A percentile compares a stretch with the other conserved stretches of the same genome.
Conservation (phyloP, 2,888 invertebrate genomes). For the Tortrix viridana region DNA sequence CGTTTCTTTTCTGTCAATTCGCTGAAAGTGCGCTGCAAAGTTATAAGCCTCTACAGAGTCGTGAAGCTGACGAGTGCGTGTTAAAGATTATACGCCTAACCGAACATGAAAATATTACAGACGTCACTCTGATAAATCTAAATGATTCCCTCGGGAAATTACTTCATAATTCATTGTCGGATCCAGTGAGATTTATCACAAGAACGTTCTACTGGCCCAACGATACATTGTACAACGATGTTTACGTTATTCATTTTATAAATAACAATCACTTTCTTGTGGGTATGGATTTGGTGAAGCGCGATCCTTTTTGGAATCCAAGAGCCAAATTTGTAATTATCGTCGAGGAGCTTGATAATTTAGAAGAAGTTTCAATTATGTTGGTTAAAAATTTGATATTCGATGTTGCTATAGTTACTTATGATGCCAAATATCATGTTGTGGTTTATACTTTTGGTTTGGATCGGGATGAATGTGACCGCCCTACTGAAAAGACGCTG, state of each 20-base stretch:
- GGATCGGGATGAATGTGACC: constrained; percentile 30
- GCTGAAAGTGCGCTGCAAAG: background rate
- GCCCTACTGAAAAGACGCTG: constrained; percentile 15
- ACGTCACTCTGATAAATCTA: constrained; percentile 48
- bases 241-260: constrained; percentile 48
- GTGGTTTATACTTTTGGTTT: constrained; percentile 40
- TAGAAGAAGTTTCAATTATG: constrained; percentile 42
- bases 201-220: constrained; percentile 44
- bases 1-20: constrained; percentile 12
- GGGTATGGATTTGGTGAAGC: constrained; percentile 42
- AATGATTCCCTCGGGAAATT: constrained; percentile 41
- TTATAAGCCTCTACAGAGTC: background rate
- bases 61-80: constrained; percentile 20
- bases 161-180: constrained; percentile 43
- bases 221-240: constrained; percentile 40
- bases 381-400: constrained; percentile 47
- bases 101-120: constrained; percentile 19
- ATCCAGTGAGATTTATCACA: constrained; percentile 45
- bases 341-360: constrained; percentile 41
- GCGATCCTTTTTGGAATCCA: constrained; percentile 52
- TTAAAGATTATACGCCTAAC: constrained; percentile 8
- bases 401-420: constrained; percentile 40
- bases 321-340: constrained; percentile 51
- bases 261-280: constrained; percentile 45
- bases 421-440: constrained; percentile 29